Evolutionary conservation across 2,888 invertebrate genomes (phyloP).

Genomic region (Cryptus armator): DNA sequence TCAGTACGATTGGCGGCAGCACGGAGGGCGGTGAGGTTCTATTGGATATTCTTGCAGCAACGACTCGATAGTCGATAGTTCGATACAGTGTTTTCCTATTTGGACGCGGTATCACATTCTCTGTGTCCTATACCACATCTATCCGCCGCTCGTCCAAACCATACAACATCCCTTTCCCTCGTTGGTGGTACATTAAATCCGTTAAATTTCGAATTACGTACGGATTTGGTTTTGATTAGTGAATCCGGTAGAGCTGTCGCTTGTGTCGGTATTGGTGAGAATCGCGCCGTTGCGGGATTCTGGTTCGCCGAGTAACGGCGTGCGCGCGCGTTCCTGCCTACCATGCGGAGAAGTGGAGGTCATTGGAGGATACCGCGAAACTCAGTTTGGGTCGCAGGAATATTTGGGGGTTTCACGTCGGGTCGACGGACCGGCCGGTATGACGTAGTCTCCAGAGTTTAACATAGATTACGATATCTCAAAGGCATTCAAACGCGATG

Average conservation of each 20-base stretch:
- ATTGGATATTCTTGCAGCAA: no score
- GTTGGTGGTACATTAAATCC: slow-evolving; percentile 69
- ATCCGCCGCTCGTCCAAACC: not conserved
- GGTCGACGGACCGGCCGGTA: slow-evolving; percentile 55
- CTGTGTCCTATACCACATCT: not conserved
- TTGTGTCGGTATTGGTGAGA: slow-evolving; percentile 8
- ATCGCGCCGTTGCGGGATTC: slow-evolving; percentile 24
- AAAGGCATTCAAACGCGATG: slow-evolving; percentile 75
- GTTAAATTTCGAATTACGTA: slow-evolving; percentile 70
- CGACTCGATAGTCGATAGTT: not conserved
- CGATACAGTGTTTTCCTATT: slow-evolving; percentile 7
- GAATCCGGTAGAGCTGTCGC: slow-evolving; percentile 40
- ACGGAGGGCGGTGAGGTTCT: no score
- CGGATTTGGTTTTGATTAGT: slow-evolving; percentile 70
- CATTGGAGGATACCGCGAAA: no score
- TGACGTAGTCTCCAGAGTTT: slow-evolving; percentile 72
- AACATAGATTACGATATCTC: slow-evolving; percentile 77
- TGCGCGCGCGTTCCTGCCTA: not conserved
- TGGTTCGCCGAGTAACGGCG: slow-evolving; percentile 16
- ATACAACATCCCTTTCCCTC: not conserved
- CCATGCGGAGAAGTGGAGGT: no score
- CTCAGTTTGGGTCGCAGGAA: not conserved
- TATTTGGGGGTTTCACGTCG: slow-evolving; percentile 22
- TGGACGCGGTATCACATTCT: not conserved
- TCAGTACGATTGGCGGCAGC: not conserved